Percentiles rank a stretch among this genome's conserved stretches.
Evolutionary conservation across 2,113 vertebrate species (phyloP).

Genomic region (Pycnonotus jocosus): DNA sequence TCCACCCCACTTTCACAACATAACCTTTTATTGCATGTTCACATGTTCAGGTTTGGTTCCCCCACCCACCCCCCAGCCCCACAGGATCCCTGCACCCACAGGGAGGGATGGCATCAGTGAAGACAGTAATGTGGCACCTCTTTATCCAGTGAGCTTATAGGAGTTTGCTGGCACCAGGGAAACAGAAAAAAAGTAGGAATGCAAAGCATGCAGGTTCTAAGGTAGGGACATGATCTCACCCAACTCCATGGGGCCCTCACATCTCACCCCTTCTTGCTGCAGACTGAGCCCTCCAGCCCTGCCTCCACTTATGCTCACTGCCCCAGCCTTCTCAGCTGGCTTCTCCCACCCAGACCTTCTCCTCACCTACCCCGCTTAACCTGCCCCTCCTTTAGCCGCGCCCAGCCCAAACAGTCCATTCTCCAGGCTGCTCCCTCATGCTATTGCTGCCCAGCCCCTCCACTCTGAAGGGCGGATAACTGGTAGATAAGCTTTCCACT

Average conservation of each 20-base stretch:
- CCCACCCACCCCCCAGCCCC: too few relatives aligned
- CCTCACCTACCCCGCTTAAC: neutral
- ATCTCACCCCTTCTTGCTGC: neutral
- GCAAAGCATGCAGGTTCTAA: neutral
- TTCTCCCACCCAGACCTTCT: neutral
- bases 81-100: neutral
- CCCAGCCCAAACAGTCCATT: neutral
- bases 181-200: neutral
- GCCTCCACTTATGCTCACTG: neutral
- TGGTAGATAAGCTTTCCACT: neutral
- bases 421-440: neutral
- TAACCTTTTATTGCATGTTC: neutral
- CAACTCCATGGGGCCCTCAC: neutral
- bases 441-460: neutral
- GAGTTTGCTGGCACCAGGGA: neutral
- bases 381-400: neutral
- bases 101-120: neutral
- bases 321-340: neutral
- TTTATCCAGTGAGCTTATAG: neutral
- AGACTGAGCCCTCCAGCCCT: neutral
- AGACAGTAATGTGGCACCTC: fast-evolving
- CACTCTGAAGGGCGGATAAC: neutral
- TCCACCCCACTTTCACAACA: neutral
- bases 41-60: neutral
- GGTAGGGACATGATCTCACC: neutral